Evolutionary conservation across 1,140 invertebrate species (phyloP).

Genomic region (Aphelenchoides avenae): DNA sequence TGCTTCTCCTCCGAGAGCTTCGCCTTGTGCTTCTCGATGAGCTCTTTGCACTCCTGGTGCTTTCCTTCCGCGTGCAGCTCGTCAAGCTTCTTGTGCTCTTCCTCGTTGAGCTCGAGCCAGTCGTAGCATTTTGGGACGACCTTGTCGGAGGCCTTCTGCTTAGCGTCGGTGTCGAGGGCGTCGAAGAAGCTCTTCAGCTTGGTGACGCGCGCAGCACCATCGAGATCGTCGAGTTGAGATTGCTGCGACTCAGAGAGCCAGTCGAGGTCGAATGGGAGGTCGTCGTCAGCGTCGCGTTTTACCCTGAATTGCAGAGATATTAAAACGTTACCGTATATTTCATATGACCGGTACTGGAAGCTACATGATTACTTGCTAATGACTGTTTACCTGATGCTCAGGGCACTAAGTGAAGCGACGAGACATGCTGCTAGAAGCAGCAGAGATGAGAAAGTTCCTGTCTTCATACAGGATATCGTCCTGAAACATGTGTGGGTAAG

Average conservation of each 20-base stretch:
- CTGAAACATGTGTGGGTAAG: no score
- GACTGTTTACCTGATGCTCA: no score
- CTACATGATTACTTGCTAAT: no score
- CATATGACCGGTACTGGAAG: no score
- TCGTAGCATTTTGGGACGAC: constrained; percentile 29
- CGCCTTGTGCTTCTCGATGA: constrained; percentile 9
- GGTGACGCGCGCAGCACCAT: neutral
- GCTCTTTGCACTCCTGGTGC: constrained; percentile 19
- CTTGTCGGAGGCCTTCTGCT: constrained; percentile 21
- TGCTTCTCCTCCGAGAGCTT: constrained; percentile 15
- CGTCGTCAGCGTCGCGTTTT: constrained; percentile 6
- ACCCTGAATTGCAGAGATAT: no score
- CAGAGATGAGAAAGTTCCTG: no score
- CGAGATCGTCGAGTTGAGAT: neutral
- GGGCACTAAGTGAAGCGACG: no score
- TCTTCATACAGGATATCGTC: no score
- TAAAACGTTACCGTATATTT: no score
- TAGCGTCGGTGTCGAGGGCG: neutral
- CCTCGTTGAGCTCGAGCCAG: constrained; percentile 29
- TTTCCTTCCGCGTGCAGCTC: constrained; percentile 9
- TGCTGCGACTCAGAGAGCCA: constrained; percentile 5
- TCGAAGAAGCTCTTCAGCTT: constrained; percentile 11
- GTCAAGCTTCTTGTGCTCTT: constrained; percentile 26
- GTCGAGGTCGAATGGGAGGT: constrained; percentile 5
- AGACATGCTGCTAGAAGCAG: no score